Evolutionary conservation across 2,113 vertebrate genomes (phyloP).

Genomic region (Indri indri): DNA sequence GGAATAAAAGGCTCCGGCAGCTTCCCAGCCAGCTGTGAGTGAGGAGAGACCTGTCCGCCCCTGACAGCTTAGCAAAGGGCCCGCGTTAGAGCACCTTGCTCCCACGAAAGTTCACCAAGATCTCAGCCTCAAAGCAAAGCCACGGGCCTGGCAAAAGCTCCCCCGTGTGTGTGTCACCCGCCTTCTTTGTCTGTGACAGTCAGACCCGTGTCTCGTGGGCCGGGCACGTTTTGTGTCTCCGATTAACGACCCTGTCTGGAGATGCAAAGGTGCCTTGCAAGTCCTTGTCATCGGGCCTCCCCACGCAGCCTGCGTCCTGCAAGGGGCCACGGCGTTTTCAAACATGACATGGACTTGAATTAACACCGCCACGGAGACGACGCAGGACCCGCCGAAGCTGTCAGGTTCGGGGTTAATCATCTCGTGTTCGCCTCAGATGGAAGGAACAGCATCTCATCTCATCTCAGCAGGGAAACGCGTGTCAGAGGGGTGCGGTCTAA

Average conservation of each 20-base stretch:
- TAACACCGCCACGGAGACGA: conserved; percentile 81
- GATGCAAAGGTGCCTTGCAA: conserved; percentile 90
- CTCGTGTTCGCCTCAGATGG: conserved; percentile 70
- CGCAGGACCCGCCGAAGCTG: conserved; percentile 60
- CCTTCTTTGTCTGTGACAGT: conserved; percentile 89
- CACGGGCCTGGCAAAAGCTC: conserved; percentile 82
- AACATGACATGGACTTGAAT: conserved; percentile 90
- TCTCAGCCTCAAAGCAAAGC: conserved; percentile 84
- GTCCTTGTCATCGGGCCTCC: conserved; percentile 85
- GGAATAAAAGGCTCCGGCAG: conserved; percentile 78
- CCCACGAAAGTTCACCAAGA: conserved; percentile 88
- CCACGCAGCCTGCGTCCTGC: conserved; percentile 90
- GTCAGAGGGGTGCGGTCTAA: conserved; percentile 74
- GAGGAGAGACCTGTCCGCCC: conserved; percentile 81
- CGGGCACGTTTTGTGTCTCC: conserved; percentile 84
- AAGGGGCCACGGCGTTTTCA: conserved; percentile 91
- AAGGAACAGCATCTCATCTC: conserved; percentile 77
- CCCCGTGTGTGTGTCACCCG: conserved; percentile 92
- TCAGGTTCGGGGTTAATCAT: conserved; percentile 79
- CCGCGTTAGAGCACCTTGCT: conserved; percentile 87
- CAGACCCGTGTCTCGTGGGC: conserved; percentile 86
- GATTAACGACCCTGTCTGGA: conserved; percentile 93
- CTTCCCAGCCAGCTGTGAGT: conserved; percentile 72
- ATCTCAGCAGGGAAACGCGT: conserved; percentile 76
- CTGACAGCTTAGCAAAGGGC: conserved; percentile 88